Conservation (phyloP, 2,797 vertebrate species). For the Notolepis coatsorum region DNA sequence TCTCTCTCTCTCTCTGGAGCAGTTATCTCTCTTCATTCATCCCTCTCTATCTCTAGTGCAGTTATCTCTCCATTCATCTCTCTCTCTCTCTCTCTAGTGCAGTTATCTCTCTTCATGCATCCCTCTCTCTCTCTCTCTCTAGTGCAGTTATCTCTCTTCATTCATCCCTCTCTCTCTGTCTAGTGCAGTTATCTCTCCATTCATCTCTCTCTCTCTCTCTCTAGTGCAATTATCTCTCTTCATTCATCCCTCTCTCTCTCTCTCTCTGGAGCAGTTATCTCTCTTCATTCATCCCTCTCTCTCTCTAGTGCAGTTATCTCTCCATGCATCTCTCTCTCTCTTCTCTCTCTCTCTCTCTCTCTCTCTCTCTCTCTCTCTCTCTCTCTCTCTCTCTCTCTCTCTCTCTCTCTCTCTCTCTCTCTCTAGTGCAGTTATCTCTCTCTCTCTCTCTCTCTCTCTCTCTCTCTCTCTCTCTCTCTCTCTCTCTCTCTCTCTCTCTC, state of each 20-base stretch:
- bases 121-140: constrained; percentile 27
- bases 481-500: constrained; percentile 39
- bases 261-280: constrained; percentile 50
- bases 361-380: not conserved
- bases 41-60: constrained; percentile 1
- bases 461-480: constrained; percentile 17
- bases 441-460: constrained; percentile 40
- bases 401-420: too few species aligned
- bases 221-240: too few species aligned
- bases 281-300: constrained; percentile 51
- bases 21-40: not conserved
- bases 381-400: not conserved
- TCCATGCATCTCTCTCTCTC: not conserved
- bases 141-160: too few species aligned
- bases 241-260: not conserved
- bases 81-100: too few species aligned
- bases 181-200: too few species aligned
- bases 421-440: too few species aligned
- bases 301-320: not conserved
- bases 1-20: constrained; percentile 16
- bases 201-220: too few species aligned
- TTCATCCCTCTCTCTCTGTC: constrained; percentile 5
- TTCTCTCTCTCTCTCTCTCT: not conserved
- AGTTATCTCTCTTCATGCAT: constrained; percentile 64
- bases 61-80: constrained; percentile 59